Evolutionary conservation across 2,113 vertebrate genomes (phyloP).

Genomic region (Pheucticus melanocephalus): DNA sequence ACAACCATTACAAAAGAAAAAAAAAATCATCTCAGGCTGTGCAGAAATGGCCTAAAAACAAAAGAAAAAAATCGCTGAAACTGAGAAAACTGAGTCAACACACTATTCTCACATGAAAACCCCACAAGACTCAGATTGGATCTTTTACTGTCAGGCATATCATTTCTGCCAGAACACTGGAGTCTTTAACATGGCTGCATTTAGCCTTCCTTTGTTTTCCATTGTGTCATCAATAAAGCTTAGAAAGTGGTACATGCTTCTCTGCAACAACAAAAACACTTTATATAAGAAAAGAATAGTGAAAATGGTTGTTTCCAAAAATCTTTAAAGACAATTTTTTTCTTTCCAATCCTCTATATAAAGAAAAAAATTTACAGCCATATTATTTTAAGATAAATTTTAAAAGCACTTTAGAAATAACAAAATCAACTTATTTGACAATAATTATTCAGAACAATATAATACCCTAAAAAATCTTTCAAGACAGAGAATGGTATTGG

Average conservation of each 20-base stretch:
- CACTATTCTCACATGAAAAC: neutral
- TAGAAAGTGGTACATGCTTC: neutral
- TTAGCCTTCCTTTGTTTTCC: neutral
- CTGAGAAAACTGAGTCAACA: neutral
- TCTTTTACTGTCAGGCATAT: neutral
- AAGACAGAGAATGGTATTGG: neutral
- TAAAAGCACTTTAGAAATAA: neutral
- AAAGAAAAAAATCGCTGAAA: neutral
- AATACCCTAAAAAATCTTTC: neutral
- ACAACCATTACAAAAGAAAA: neutral
- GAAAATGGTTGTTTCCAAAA: neutral
- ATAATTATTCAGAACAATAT: neutral
- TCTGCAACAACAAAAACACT: neutral
- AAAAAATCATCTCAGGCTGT: neutral
- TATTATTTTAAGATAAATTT: neutral
- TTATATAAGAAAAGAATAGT: neutral
- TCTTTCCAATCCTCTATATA: neutral
- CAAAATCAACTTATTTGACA: neutral
- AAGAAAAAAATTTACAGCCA: neutral
- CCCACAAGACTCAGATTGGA: neutral
- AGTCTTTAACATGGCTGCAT: conserved; percentile 9
- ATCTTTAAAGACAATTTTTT: neutral
- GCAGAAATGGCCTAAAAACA: neutral
- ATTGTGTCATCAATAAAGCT: neutral
- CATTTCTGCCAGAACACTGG: neutral